Evolutionary conservation across 2,888 invertebrate genomes (phyloP).

Genomic region (Hypomecis punctinalis): DNA sequence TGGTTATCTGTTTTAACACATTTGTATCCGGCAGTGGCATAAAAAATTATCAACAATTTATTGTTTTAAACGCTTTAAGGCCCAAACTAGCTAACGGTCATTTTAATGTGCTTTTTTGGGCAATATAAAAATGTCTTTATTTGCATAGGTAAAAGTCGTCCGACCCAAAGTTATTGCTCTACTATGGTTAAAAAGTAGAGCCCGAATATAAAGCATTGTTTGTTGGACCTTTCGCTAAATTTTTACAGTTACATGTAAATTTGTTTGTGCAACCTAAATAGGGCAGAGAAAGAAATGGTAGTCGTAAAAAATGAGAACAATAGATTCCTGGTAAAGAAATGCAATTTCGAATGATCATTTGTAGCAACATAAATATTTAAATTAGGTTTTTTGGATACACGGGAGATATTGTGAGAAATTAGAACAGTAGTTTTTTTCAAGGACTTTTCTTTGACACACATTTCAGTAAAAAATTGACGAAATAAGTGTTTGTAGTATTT

Average conservation of each 20-base stretch:
- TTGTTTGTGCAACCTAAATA: conserved; percentile 62
- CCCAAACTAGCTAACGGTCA: conserved; percentile 45
- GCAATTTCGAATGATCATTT: conserved; percentile 52
- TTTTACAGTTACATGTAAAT: conserved; percentile 64
- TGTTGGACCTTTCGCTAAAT: conserved; percentile 55
- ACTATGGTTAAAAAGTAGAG: conserved; percentile 79
- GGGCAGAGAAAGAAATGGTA: conserved; percentile 55
- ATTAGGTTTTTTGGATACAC: conserved; percentile 16
- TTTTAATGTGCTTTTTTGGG: conserved; percentile 48
- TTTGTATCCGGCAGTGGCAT: not conserved
- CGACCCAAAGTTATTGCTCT: conserved; percentile 61
- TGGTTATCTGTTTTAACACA: no score
- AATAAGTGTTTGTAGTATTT: no score
- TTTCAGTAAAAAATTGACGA: no score
- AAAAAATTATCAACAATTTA: not conserved
- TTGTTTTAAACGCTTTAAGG: conserved; percentile 27
- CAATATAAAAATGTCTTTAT: conserved; percentile 76
- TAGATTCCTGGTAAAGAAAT: conserved; percentile 55
- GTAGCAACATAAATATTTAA: conserved; percentile 42
- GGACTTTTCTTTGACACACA: not conserved
- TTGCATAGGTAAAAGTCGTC: conserved; percentile 64
- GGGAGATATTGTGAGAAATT: conserved; percentile 4
- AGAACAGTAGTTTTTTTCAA: conserved; percentile 9
- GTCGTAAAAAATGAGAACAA: conserved; percentile 56
- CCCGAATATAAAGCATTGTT: conserved; percentile 70